phyloP scores from a whole-genome alignment of 2,888 invertebrate genomes.

The Leucozona laternaria region DNA sequence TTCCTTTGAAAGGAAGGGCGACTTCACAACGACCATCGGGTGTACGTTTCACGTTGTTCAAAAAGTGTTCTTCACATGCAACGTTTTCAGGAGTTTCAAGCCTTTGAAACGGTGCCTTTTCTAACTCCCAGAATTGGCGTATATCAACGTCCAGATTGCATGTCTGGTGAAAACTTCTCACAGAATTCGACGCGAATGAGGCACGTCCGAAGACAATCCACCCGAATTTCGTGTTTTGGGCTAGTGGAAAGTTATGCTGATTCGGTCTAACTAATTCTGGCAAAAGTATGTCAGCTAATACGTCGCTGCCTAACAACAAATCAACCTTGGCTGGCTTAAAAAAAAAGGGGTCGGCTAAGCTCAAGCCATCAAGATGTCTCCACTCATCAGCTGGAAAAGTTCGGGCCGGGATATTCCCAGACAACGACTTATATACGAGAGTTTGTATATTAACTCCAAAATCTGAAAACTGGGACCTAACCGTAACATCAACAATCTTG shows the following conservation, averaged over 20 bases:
- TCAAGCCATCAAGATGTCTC: background rate
- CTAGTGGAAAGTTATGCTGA: background rate
- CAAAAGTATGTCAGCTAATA: background rate
- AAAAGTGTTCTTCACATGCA: conserved; percentile 34
- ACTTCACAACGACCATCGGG: conserved; percentile 30
- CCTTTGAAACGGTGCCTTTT: conserved; percentile 2
- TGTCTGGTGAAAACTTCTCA: background rate
- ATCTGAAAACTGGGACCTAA: background rate
- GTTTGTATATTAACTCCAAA: no score
- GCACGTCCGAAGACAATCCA: no score
- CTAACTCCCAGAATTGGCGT: conserved; percentile 40
- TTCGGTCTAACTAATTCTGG: background rate
- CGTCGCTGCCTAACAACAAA: background rate
- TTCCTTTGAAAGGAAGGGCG: conserved; percentile 47
- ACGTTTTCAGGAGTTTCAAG: conserved; percentile 18
- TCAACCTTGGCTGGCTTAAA: conserved; percentile 2
- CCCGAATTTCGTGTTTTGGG: background rate
- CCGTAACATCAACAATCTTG: background rate
- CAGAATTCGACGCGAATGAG: no score
- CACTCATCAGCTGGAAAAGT: background rate
- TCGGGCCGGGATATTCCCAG: background rate
- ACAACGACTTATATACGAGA: background rate
- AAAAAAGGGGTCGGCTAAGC: background rate
- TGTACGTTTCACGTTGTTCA: background rate
- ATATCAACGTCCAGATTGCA: background rate